phyloP scores from a whole-genome alignment of 2,113 vertebrate species.

The Gasterosteus nipponicus region DNA sequence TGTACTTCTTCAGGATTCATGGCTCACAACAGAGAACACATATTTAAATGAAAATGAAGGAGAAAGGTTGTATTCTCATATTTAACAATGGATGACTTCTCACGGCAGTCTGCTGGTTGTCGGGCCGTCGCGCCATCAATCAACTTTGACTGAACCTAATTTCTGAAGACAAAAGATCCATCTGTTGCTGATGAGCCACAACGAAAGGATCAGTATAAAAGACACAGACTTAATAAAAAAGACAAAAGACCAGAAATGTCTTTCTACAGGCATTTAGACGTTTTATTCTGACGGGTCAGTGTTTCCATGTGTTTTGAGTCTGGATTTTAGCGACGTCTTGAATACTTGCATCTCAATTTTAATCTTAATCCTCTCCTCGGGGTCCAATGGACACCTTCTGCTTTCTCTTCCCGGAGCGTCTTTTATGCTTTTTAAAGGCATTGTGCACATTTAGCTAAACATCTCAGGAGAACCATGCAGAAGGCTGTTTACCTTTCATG shows the following conservation, averaged over 20 bases:
- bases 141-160: not conserved
- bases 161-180: fast-evolving
- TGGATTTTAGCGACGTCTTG: not conserved
- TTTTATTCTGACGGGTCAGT: not conserved
- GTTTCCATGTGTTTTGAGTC: not conserved
- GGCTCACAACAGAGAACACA: not conserved
- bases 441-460: not conserved
- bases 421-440: not conserved
- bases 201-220: not conserved
- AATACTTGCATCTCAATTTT: not conserved
- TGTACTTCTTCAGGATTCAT: not conserved
- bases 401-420: not conserved
- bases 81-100: not conserved
- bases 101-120: not conserved
- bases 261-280: not conserved
- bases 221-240: fast-evolving
- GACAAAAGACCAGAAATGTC: not conserved
- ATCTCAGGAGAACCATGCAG: fast-evolving
- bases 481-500: conserved; percentile 87
- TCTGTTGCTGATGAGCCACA: conserved; percentile 6
- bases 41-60: not conserved
- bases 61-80: not conserved
- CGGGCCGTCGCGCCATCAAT: fast-evolving
- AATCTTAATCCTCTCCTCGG: not conserved
- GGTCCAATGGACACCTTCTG: not conserved